phyloP scores from a whole-genome alignment of 2,888 invertebrate species.

The Cephonodes hylas region DNA sequence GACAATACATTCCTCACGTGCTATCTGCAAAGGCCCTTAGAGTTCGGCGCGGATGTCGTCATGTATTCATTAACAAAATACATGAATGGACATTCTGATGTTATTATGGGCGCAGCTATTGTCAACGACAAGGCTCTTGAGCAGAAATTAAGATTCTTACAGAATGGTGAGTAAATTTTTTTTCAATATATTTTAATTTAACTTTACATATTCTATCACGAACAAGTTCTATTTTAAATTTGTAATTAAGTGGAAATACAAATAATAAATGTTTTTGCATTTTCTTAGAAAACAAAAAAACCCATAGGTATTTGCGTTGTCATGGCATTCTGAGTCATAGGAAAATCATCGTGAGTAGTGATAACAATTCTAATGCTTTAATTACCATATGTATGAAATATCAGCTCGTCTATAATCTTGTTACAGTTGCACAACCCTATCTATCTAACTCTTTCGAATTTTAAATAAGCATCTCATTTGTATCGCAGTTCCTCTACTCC shows the following conservation, averaged over 20 bases:
- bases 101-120: conserved; percentile 95
- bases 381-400: not conserved
- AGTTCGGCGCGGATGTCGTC: conserved; percentile 94
- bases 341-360: not conserved
- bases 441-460: no score
- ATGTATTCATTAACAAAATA: conserved; percentile 98
- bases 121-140: conserved; percentile 87
- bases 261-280: not conserved
- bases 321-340: conserved; percentile 1
- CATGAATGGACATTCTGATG: conserved; percentile 98
- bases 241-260: not conserved
- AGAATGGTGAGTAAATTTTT: conserved; percentile 84
- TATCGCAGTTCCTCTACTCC: no score
- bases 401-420: not conserved
- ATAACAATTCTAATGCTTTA: not conserved
- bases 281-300: not conserved
- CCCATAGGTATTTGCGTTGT: not conserved
- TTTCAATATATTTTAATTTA: not conserved
- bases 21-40: conserved; percentile 94
- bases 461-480: no score
- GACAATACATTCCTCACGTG: conserved; percentile 97
- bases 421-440: no score
- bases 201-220: not conserved
- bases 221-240: no score
- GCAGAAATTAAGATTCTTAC: conserved; percentile 88